A percentile compares a stretch with the other conserved stretches of the same genome.
phyloP scores from a whole-genome alignment of 2,797 vertebrate species.

The Arctocebus calabarensis region DNA sequence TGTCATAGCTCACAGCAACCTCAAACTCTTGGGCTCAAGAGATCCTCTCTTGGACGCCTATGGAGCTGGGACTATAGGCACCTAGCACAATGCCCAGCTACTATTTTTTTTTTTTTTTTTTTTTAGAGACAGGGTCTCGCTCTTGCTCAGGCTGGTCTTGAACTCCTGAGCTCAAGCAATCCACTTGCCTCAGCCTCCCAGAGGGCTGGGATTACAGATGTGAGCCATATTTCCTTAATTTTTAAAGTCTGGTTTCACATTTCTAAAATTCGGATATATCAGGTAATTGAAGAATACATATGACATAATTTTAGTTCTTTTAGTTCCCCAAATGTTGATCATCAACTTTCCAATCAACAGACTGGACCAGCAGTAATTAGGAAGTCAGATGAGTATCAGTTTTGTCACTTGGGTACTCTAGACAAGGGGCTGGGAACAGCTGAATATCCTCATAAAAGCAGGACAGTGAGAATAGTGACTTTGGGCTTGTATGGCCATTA shows the following conservation, averaged over 20 bases:
- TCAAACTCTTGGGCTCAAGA: too few relatives aligned
- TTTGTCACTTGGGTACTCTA: not conserved
- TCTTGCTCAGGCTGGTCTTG: too few relatives aligned
- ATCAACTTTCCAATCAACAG: not conserved
- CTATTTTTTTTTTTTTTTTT: too few relatives aligned
- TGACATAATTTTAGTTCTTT: not conserved
- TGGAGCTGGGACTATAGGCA: too few relatives aligned
- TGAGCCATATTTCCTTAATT: not conserved
- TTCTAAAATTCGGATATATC: not conserved
- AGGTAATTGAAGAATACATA: not conserved
- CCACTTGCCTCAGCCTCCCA: too few relatives aligned
- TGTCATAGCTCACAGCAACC: too few relatives aligned
- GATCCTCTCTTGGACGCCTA: too few relatives aligned
- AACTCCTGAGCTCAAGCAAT: too few relatives aligned
- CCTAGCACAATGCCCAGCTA: too few relatives aligned
- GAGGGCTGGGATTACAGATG: too few relatives aligned
- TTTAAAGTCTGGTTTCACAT: constrained; percentile 37
- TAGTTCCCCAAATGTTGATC: not conserved
- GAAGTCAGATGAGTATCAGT: not conserved
- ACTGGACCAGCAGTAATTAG: not conserved
- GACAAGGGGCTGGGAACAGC: not conserved
- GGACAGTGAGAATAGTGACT: not conserved
- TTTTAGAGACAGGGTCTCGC: too few relatives aligned
- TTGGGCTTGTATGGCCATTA: not conserved
- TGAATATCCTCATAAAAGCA: not conserved